phyloP scores from a whole-genome alignment of 30 jellyfish, hydroid and myxozoan genomes.

The Clytia hemisphaerica region DNA sequence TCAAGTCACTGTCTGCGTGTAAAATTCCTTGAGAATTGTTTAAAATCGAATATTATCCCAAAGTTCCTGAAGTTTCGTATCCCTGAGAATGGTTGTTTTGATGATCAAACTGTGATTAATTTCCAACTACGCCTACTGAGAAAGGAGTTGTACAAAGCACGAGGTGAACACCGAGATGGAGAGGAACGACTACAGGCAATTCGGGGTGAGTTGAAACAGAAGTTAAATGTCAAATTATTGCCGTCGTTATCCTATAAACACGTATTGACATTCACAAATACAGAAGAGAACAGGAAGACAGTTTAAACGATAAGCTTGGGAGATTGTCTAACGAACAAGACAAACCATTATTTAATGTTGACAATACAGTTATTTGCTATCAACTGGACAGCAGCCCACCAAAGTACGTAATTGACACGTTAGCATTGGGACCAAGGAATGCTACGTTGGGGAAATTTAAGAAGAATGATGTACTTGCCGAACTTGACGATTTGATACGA shows the following conservation, averaged over 20 bases:
- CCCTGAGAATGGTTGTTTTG: no score
- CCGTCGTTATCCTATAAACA: slow-evolving; percentile 19
- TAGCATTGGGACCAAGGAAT: slow-evolving; percentile 26
- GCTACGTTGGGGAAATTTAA: slow-evolving; percentile 18
- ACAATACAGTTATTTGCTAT: slow-evolving; percentile 18
- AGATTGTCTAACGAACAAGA: slow-evolving; percentile 29
- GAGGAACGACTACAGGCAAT: no score
- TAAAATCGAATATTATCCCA: no score
- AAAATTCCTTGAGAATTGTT: background rate
- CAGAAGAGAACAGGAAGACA: background rate
- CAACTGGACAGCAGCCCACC: slow-evolving; percentile 7
- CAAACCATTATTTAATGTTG: slow-evolving; percentile 22
- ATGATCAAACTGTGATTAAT: no score
- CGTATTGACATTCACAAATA: slow-evolving; percentile 15
- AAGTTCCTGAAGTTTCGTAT: no score
- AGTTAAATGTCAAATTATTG: slow-evolving; percentile 5
- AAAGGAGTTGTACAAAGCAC: no score
- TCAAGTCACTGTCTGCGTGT: slow-evolving; percentile 10
- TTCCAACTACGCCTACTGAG: no score
- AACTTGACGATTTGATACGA: slow-evolving; percentile 19
- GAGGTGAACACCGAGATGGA: no score
- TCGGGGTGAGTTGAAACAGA: slow-evolving; percentile 11
- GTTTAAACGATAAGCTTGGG: slow-evolving; percentile 9
- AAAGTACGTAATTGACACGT: slow-evolving; percentile 27
- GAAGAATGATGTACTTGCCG: slow-evolving; percentile 16